These are phyloP conservation scores for Heterotis niloticus DNA, from an alignment of 2,113 vertebrate species.

Conservation along the genomic window DNA sequence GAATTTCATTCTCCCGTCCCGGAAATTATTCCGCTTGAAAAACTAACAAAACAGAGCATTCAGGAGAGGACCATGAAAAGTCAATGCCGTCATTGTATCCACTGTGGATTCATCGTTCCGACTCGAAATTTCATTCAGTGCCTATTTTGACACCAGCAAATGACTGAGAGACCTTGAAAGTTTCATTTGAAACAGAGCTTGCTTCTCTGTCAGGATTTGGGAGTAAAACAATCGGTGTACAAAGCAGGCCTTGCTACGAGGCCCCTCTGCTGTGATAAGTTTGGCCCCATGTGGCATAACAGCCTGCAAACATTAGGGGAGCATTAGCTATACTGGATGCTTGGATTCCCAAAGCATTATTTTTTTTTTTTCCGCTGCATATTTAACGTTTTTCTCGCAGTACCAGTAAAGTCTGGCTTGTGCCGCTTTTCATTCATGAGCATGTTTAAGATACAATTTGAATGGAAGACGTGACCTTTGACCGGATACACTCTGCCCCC, in stretches of 20 bases:
- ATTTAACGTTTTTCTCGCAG: no score
- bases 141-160: conserved; percentile 63
- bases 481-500: background rate
- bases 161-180: conserved; percentile 68
- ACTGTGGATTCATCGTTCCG: conserved; percentile 64
- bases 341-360: background rate
- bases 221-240: conserved; percentile 69
- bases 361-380: background rate
- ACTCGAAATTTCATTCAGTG: conserved; percentile 56
- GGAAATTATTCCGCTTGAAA: conserved; percentile 54
- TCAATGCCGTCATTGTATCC: conserved; percentile 61
- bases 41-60: conserved; percentile 51
- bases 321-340: background rate
- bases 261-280: conserved; percentile 46
- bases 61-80: conserved; percentile 51
- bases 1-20: conserved; percentile 54
- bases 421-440: background rate
- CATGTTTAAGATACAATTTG: conserved; percentile 4
- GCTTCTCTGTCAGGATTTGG: conserved; percentile 55
- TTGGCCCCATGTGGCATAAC: conserved; percentile 57
- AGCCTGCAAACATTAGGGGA: conserved; percentile 46
- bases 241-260: conserved; percentile 42
- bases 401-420: no score
- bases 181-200: conserved; percentile 66
- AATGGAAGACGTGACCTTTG: conserved; percentile 3